Evolutionary conservation across 2,888 invertebrate species (phyloP).

Genomic region (Achlya flavicornis): DNA sequence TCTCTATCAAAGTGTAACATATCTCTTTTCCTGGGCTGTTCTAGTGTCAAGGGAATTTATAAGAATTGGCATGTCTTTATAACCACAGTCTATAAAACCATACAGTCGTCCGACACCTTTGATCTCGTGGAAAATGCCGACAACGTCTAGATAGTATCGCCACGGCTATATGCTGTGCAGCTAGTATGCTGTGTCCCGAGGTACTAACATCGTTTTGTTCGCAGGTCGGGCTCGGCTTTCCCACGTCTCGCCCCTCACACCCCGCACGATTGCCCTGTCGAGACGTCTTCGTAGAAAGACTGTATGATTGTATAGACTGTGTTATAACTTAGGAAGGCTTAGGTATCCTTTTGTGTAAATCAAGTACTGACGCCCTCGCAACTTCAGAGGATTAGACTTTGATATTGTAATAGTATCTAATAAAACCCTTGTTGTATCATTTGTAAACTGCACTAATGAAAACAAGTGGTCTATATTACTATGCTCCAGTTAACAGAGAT

Average conservation of each 20-base stretch:
- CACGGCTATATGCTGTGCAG: too few relatives aligned
- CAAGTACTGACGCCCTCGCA: background rate
- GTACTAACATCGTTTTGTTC: too few relatives aligned
- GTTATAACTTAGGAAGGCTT: background rate
- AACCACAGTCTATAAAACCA: too few relatives aligned
- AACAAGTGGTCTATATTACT: conserved; percentile 29
- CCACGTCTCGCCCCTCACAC: too few relatives aligned
- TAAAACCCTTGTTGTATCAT: background rate
- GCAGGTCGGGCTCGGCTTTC: too few relatives aligned
- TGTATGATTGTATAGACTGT: too few relatives aligned
- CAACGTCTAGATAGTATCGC: too few relatives aligned
- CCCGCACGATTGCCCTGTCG: too few relatives aligned
- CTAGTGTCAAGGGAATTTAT: conserved; percentile 9
- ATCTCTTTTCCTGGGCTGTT: background rate
- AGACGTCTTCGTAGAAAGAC: too few relatives aligned
- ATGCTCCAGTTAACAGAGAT: conserved; percentile 46
- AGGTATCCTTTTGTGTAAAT: background rate
- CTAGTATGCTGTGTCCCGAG: too few relatives aligned
- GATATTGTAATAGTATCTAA: background rate
- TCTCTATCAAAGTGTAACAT: background rate
- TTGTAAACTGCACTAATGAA: conserved; percentile 10
- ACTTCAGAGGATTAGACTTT: background rate
- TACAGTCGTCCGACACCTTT: too few relatives aligned
- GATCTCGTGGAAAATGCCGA: too few relatives aligned
- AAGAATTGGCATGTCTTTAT: background rate